Evolutionary conservation across 2,888 invertebrate species (phyloP).

Genomic region (Gandaritis pyraliata): DNA sequence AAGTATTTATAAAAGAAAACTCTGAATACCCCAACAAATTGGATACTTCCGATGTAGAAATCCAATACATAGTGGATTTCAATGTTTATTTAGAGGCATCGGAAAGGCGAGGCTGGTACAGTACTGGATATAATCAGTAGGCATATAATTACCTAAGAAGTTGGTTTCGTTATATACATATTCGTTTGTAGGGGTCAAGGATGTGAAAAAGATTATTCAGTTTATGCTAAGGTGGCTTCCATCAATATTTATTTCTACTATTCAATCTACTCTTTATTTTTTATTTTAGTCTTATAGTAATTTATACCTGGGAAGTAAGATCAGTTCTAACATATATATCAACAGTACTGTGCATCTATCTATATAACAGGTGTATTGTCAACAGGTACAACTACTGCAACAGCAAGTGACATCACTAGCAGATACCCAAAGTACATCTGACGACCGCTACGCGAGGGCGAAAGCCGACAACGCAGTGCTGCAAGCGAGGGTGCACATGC

Average conservation of each 20-base stretch:
- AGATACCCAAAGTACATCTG: conserved; percentile 93
- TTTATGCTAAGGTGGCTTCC: too few relatives aligned
- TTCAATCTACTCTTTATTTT: too few relatives aligned
- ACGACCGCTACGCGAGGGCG: conserved; percentile 94
- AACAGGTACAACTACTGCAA: conserved; percentile 95
- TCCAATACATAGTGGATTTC: conserved; percentile 24
- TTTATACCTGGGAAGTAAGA: too few relatives aligned
- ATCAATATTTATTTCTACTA: too few relatives aligned
- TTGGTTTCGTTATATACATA: conserved; percentile 6
- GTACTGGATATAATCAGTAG: conserved; percentile 25
- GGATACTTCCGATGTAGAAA: conserved; percentile 32
- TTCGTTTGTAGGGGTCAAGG: conserved; percentile 23
- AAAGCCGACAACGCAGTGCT: conserved; percentile 97
- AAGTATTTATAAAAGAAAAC: conserved; percentile 21
- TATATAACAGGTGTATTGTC: conserved; percentile 35
- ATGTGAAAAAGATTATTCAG: background rate
- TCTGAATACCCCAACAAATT: conserved; percentile 26
- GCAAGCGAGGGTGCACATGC: conserved; percentile 94
- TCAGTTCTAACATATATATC: too few relatives aligned
- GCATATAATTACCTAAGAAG: conserved; percentile 15
- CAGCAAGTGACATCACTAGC: conserved; percentile 95
- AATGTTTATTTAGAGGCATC: conserved; percentile 10
- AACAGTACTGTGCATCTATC: background rate
- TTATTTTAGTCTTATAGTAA: too few relatives aligned
- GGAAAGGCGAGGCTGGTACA: conserved; percentile 1